phyloP scores from a whole-genome alignment of 2,888 invertebrate genomes.

The Cremastinae sp. region DNA sequence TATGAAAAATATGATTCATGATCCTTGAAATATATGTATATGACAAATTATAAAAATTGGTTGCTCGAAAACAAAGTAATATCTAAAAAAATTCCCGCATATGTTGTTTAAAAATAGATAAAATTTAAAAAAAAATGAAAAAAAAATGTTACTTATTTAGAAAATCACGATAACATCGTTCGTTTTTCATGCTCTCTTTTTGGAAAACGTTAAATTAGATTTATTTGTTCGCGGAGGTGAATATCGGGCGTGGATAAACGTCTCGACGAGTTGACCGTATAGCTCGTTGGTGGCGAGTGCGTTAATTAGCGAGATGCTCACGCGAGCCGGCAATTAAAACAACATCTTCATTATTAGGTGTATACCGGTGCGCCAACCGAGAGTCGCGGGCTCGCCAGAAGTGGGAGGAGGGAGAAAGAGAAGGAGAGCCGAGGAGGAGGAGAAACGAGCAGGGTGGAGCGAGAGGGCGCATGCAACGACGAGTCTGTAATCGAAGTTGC shows the following conservation, averaged over 20 bases:
- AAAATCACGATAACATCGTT: too few species aligned
- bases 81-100: too few species aligned
- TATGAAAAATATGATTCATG: too few species aligned
- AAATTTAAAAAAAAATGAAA: too few species aligned
- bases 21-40: too few species aligned
- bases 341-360: conserved; percentile 80
- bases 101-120: too few species aligned
- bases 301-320: conserved; percentile 80
- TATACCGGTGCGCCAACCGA: conserved; percentile 62
- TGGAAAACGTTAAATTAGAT: conserved; percentile 26
- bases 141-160: too few species aligned
- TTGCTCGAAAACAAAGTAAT: too few species aligned
- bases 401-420: conserved; percentile 55
- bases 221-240: not conserved
- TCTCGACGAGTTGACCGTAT: conserved; percentile 73
- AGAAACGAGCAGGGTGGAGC: conserved; percentile 27
- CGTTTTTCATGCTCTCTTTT: too few species aligned
- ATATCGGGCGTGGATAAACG: conserved; percentile 55
- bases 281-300: conserved; percentile 76
- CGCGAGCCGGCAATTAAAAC: conserved; percentile 80
- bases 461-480: conserved; percentile 57
- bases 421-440: conserved; percentile 13
- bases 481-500: conserved; percentile 58
- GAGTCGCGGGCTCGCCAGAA: conserved; percentile 6
- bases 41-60: too few species aligned